phyloP scores from a whole-genome alignment of 2,888 invertebrate genomes.

The Penaeus monodon region DNA sequence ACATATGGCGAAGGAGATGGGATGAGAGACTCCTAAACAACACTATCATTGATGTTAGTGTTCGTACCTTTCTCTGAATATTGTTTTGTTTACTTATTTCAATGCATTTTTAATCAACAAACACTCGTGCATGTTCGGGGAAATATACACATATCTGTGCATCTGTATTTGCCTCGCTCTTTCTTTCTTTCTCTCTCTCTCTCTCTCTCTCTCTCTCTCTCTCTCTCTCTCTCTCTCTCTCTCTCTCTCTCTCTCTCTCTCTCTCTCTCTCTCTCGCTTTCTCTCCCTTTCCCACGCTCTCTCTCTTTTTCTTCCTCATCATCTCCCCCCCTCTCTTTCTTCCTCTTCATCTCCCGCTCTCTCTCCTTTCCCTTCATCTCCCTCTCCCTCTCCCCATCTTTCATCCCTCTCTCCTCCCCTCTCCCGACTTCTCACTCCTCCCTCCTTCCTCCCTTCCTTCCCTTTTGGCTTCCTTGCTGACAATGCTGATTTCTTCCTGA shows the following conservation, averaged over 20 bases:
- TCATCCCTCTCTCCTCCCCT: background rate
- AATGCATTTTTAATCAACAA: background rate
- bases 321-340: background rate
- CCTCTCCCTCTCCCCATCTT: conserved; percentile 6
- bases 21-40: too few relatives aligned
- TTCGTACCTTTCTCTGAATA: too few relatives aligned
- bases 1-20: too few relatives aligned
- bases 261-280: background rate
- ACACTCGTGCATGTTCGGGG: background rate
- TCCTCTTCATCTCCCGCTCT: background rate
- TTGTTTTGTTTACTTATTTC: too few relatives aligned
- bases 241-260: conserved; percentile 1
- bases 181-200: background rate
- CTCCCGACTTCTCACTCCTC: background rate
- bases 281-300: background rate
- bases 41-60: too few relatives aligned
- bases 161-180: background rate
- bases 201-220: background rate
- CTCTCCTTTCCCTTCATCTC: background rate
- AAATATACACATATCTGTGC: background rate
- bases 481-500: too few relatives aligned
- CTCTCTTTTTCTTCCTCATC: background rate
- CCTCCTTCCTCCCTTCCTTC: too few relatives aligned
- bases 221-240: background rate
- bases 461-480: too few relatives aligned